A percentile compares a stretch with the other conserved stretches of the same genome.
These are phyloP conservation scores for Drosophila koepferae DNA, from an alignment of 2,888 invertebrate species.

Conservation along the genomic window DNA sequence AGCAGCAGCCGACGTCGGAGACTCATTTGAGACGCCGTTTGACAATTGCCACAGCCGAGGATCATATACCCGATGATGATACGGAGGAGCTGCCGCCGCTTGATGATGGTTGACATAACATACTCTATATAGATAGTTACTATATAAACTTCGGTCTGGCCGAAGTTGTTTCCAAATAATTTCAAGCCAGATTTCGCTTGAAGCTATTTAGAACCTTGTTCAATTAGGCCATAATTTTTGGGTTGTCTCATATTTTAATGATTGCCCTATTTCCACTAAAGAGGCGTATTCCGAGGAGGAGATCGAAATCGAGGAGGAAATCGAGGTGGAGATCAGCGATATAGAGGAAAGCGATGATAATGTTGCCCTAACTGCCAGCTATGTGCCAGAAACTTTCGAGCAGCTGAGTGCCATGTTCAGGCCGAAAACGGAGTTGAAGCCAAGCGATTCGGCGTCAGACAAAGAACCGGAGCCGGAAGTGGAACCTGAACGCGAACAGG, in stretches of 20 bases:
- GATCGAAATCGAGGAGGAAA: constrained; percentile 81
- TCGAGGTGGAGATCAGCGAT: constrained; percentile 76
- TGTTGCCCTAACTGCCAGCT: constrained; percentile 80
- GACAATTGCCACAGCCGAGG: constrained; percentile 83
- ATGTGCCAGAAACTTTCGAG: constrained; percentile 83
- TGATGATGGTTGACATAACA: constrained; percentile 80
- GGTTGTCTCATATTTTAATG: constrained; percentile 30
- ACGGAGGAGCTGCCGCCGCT: constrained; percentile 74
- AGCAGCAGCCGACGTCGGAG: constrained; percentile 62
- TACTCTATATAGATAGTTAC: constrained; percentile 21
- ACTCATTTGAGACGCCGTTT: constrained; percentile 81
- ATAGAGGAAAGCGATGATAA: constrained; percentile 83
- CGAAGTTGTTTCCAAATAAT: constrained; percentile 57
- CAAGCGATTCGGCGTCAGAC: background rate
- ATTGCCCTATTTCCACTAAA: constrained; percentile 30
- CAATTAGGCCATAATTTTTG: background rate
- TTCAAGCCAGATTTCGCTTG: constrained; percentile 22
- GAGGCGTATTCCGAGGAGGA: constrained; percentile 82
- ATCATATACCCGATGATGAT: constrained; percentile 73
- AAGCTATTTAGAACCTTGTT: constrained; percentile 37
- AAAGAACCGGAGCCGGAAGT: constrained; percentile 6
- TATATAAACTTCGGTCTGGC: constrained; percentile 53
- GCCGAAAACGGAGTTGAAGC: constrained; percentile 43
- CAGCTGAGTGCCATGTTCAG: constrained; percentile 81
- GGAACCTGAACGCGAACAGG: constrained; percentile 3